These are phyloP conservation scores for Meandrina meandrites DNA, from an alignment of 92 coral and sea anemone genomes.

Conservation along the genomic window DNA sequence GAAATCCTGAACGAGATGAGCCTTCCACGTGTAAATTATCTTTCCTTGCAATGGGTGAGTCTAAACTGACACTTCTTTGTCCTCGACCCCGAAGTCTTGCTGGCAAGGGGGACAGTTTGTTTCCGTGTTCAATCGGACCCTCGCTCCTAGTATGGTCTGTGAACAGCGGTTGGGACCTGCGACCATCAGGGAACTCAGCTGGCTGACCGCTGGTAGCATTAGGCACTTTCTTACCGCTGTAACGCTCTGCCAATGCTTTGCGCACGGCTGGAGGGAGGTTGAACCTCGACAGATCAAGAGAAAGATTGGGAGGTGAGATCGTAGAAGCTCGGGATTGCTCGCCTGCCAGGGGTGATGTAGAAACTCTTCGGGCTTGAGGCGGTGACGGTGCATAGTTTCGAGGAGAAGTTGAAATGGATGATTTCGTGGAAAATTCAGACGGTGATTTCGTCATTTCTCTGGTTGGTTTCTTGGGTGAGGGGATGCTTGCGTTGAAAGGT, in stretches of 20 bases:
- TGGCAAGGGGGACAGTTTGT: conserved; percentile 21
- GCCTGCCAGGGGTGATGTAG: conserved; percentile 14
- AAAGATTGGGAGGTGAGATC: conserved; percentile 36
- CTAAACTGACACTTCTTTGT: conserved; percentile 80
- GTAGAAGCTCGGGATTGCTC: conserved; percentile 42
- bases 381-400: conserved; percentile 12
- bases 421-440: conserved; percentile 9
- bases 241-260: conserved; percentile 81
- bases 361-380: conserved; percentile 14
- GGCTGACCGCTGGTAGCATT: conserved; percentile 34
- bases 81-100: conserved; percentile 52
- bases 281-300: conserved; percentile 78
- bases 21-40: not conserved
- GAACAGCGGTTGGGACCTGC: conserved; percentile 34
- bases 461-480: conserved; percentile 21
- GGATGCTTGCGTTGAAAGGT: conserved; percentile 5
- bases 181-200: conserved; percentile 16
- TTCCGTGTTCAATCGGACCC: not conserved
- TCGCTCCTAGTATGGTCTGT: not conserved
- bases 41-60: conserved; percentile 57
- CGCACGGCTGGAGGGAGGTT: conserved; percentile 87
- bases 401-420: conserved; percentile 16
- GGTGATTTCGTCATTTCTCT: conserved; percentile 30
- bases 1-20: not conserved
- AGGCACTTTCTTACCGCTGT: conserved; percentile 60